Evolutionary conservation across 1,140 invertebrate species (phyloP).

Genomic region (Drosophila nannoptera): DNA sequence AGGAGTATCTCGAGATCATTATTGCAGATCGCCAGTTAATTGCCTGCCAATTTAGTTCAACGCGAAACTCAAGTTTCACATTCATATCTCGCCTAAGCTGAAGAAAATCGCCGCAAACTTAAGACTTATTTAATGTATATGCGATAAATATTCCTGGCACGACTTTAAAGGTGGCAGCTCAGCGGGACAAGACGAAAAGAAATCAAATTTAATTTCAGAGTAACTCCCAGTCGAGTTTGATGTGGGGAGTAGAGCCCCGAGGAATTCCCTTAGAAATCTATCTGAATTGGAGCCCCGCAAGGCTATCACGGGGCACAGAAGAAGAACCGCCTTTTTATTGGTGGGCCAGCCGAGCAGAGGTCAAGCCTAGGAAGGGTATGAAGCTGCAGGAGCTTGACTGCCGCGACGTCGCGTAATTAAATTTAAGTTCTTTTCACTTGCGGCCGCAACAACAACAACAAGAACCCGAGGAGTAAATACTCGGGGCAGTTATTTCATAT

Average conservation of each 20-base stretch:
- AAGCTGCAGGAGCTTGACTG: constrained; percentile 5
- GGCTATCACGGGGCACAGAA: too few species aligned
- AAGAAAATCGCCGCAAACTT: too few species aligned
- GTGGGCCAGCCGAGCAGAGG: not conserved
- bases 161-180: too few species aligned
- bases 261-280: too few species aligned
- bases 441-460: not conserved
- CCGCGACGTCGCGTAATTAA: constrained; percentile 4
- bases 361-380: not conserved
- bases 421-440: constrained; percentile 14
- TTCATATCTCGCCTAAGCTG: not conserved
- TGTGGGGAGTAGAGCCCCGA: too few species aligned
- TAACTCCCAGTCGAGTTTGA: too few species aligned
- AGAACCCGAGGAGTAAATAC: constrained; percentile 1
- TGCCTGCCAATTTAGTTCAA: constrained; percentile 8
- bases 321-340: constrained; percentile 1
- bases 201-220: too few species aligned
- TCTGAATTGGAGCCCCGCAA: too few species aligned
- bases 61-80: not conserved
- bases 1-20: constrained; percentile 24
- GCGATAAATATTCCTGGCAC: too few species aligned
- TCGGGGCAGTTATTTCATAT: constrained; percentile 16
- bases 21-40: constrained; percentile 5
- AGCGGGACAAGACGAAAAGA: too few species aligned
- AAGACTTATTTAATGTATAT: too few species aligned